A percentile compares a stretch with the other conserved stretches of the same genome.
phyloP scores from a whole-genome alignment of 2,797 vertebrate genomes.

The Rhinogobio ventralis region DNA sequence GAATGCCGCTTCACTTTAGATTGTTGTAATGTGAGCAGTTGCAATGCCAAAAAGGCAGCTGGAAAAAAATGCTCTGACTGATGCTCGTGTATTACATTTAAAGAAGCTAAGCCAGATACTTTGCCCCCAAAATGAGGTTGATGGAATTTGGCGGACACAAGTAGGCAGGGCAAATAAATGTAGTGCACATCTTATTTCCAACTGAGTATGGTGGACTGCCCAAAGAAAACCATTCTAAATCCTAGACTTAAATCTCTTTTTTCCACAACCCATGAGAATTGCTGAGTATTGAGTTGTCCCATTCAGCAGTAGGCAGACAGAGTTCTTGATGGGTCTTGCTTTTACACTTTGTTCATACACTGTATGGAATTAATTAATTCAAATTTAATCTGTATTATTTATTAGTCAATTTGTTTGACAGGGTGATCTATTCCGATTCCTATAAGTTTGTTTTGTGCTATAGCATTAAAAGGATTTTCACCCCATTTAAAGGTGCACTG shows the following conservation, averaged over 20 bases:
- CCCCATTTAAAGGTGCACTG: no score
- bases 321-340: conserved; percentile 51
- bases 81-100: conserved; percentile 15
- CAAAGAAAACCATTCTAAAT: conserved; percentile 74
- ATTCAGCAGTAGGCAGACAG: conserved; percentile 49
- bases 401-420: neutral
- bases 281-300: conserved; percentile 66
- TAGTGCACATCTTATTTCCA: conserved; percentile 74
- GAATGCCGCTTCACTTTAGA: conserved; percentile 8
- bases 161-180: conserved; percentile 66
- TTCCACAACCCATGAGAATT: conserved; percentile 66
- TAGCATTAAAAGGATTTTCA: neutral
- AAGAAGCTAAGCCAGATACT: conserved; percentile 37
- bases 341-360: conserved; percentile 39
- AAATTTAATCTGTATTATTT: neutral
- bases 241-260: conserved; percentile 73
- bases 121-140: conserved; percentile 42
- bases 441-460: neutral
- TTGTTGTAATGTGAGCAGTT: conserved; percentile 58
- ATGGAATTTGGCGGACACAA: conserved; percentile 67
- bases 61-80: neutral
- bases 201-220: conserved; percentile 70
- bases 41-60: conserved; percentile 48
- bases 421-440: neutral
- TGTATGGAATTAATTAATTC: neutral